Conservation (phyloP, 2,888 invertebrate species). For the Cosmia pyralina region DNA sequence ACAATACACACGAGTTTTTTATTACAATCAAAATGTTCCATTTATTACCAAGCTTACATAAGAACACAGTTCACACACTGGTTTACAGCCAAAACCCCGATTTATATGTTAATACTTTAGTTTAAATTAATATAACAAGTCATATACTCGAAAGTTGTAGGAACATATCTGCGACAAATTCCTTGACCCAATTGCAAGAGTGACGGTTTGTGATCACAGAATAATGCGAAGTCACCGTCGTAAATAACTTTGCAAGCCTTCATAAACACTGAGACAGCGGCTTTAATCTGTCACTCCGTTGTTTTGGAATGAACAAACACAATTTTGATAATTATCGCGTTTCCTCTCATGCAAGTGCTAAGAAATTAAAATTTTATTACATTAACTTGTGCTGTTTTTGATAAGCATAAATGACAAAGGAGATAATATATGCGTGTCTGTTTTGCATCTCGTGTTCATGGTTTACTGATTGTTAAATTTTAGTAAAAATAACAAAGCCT, state of each 20-base stretch:
- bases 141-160: slow-evolving; percentile 50
- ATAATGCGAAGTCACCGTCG: slow-evolving; percentile 64
- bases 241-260: slow-evolving; percentile 67
- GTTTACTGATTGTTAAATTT: neutral
- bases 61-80: neutral
- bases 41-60: neutral
- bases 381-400: slow-evolving; percentile 37
- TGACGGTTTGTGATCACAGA: slow-evolving; percentile 59
- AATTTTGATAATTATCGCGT: slow-evolving; percentile 60
- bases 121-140: slow-evolving; percentile 37
- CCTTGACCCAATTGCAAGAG: slow-evolving; percentile 62
- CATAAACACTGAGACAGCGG: slow-evolving; percentile 62
- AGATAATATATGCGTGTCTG: slow-evolving; percentile 34
- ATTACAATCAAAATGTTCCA: neutral
- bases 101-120: slow-evolving; percentile 22
- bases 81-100: slow-evolving; percentile 8
- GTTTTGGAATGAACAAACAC: slow-evolving; percentile 58
- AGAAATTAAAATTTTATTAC: slow-evolving; percentile 46
- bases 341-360: slow-evolving; percentile 35
- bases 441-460: slow-evolving; percentile 3
- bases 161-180: slow-evolving; percentile 58
- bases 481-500: neutral
- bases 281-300: slow-evolving; percentile 63
- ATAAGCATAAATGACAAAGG: slow-evolving; percentile 32
- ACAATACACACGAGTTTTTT: neutral